Evolutionary conservation across 2,113 vertebrate species (phyloP).

Genomic region (Ptilonorhynchus violaceus): DNA sequence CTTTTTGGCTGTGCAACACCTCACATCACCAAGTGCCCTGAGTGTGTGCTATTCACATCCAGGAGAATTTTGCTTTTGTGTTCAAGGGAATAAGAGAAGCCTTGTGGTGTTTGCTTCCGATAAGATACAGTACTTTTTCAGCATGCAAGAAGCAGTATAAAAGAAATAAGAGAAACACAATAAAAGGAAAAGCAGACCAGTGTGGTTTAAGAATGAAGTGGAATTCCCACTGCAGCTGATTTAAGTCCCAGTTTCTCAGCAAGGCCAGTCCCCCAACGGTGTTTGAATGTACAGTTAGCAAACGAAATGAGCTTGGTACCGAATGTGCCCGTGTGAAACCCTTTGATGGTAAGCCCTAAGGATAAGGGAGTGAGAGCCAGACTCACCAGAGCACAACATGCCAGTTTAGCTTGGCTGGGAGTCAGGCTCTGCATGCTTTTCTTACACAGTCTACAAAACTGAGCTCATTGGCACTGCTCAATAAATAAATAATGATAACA

Average conservation of each 20-base stretch:
- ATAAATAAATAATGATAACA: slow-evolving; percentile 8
- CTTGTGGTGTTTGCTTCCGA: not conserved
- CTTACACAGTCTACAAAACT: not conserved
- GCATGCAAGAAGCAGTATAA: not conserved
- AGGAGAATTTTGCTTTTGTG: not conserved
- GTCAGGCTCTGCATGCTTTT: not conserved
- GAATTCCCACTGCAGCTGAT: not conserved
- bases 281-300: not conserved
- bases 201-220: not conserved
- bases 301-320: not conserved
- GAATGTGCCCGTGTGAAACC: not conserved
- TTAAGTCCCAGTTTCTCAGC: not conserved
- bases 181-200: not conserved
- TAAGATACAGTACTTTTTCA: not conserved
- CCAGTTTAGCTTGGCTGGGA: slow-evolving; percentile 1
- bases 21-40: not conserved
- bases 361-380: not conserved
- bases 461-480: not conserved
- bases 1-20: not conserved
- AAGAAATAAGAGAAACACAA: not conserved
- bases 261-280: not conserved
- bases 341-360: not conserved
- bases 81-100: not conserved
- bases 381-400: not conserved
- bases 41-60: not conserved